phyloP scores from a whole-genome alignment of 2,888 invertebrate genomes.

The Pterobdella sp. region DNA sequence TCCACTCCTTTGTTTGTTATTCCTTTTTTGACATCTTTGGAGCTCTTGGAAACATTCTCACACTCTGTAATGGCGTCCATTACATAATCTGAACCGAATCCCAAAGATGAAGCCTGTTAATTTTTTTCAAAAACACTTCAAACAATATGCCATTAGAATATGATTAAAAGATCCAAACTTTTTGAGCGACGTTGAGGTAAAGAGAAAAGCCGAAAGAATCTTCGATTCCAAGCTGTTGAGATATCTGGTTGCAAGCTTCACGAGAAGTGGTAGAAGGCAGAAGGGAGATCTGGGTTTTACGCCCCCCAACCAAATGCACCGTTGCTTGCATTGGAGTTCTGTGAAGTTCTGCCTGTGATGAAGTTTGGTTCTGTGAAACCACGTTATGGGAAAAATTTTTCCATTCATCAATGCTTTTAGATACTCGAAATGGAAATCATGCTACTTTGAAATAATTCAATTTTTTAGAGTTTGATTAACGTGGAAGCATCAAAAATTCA shows the following conservation, averaged over 20 bases:
- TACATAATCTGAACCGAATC: constrained; percentile 39
- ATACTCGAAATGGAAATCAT: too few species aligned
- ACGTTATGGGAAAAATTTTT: too few species aligned
- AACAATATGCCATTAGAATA: neutral
- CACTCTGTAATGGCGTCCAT: constrained; percentile 41
- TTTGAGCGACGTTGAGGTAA: constrained; percentile 37
- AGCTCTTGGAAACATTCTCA: constrained; percentile 36
- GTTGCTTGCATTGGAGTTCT: constrained; percentile 35
- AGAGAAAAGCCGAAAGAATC: constrained; percentile 39
- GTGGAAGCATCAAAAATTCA: neutral
- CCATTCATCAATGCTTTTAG: too few species aligned
- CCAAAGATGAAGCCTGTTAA: constrained; percentile 38
- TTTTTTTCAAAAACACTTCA: neutral
- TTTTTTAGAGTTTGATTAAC: neutral
- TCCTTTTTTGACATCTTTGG: constrained; percentile 28
- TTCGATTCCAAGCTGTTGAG: constrained; percentile 34
- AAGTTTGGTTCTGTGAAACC: neutral
- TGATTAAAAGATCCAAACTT: constrained; percentile 30
- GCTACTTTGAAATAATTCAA: neutral
- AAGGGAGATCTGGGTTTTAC: constrained; percentile 33
- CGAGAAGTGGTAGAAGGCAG: constrained; percentile 37
- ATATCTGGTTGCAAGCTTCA: constrained; percentile 34
- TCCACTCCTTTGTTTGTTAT: constrained; percentile 20
- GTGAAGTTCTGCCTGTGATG: constrained; percentile 34
- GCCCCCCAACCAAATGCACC: constrained; percentile 36